phyloP scores from a whole-genome alignment of 2,888 invertebrate genomes.

The Macrosoma leucophasiata region DNA sequence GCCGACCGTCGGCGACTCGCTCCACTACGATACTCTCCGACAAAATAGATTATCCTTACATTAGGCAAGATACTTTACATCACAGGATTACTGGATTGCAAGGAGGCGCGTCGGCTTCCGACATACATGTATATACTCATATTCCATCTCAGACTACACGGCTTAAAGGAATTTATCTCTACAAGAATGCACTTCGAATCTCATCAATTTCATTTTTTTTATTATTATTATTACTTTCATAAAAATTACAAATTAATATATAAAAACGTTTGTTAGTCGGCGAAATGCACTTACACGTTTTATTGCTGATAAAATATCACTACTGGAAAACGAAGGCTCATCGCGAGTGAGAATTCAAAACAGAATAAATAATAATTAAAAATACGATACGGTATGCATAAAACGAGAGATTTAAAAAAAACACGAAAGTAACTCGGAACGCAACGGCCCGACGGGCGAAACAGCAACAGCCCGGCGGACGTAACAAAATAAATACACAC shows the following conservation, averaged over 20 bases:
- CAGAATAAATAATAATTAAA: slow-evolving; percentile 64
- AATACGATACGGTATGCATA: slow-evolving; percentile 56
- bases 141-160: slow-evolving; percentile 66
- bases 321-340: slow-evolving; percentile 71
- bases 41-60: too few relatives aligned
- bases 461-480: slow-evolving; percentile 70
- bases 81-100: too few relatives aligned
- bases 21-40: too few relatives aligned
- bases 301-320: slow-evolving; percentile 76
- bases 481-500: slow-evolving; percentile 69
- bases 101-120: slow-evolving; percentile 29
- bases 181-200: slow-evolving; percentile 74
- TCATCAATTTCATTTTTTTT: slow-evolving; percentile 69
- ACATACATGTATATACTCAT: too few relatives aligned
- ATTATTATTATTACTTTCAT: slow-evolving; percentile 36
- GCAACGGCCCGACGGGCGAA: slow-evolving; percentile 64
- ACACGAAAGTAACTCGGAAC: slow-evolving; percentile 67
- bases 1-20: slow-evolving; percentile 32
- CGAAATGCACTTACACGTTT: slow-evolving; percentile 70
- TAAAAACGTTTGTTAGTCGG: slow-evolving; percentile 52
- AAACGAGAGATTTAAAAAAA: slow-evolving; percentile 56
- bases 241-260: slow-evolving; percentile 69
- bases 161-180: slow-evolving; percentile 71
- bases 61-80: slow-evolving; percentile 73
- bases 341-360: slow-evolving; percentile 62